These are phyloP conservation scores for Synanceia verrucosa DNA, from an alignment of 2,797 vertebrate species.

Conservation along the genomic window DNA sequence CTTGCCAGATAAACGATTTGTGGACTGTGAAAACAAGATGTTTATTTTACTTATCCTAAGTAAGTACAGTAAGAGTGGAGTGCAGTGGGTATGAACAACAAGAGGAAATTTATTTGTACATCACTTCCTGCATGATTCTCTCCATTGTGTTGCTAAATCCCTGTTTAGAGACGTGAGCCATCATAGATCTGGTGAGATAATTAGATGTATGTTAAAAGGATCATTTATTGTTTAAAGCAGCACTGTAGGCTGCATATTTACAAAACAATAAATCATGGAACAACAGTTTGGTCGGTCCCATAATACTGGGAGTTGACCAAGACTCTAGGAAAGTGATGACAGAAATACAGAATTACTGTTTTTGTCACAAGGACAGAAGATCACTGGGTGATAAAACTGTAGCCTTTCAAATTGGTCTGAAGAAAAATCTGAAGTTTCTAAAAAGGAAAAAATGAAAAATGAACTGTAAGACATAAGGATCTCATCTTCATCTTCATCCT, in stretches of 20 bases:
- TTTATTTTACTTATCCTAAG: too few relatives aligned
- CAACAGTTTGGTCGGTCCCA: not conserved
- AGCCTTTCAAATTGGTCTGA: constrained; percentile 1
- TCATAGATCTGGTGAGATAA: not conserved
- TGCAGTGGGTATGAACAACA: too few relatives aligned
- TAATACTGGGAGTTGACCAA: not conserved
- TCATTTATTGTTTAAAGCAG: not conserved
- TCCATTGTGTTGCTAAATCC: constrained; percentile 11
- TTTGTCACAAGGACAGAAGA: constrained; percentile 11
- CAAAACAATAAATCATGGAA: constrained; percentile 8
- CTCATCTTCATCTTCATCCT: constrained; percentile 6
- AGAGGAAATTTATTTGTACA: too few relatives aligned
- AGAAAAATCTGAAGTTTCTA: constrained; percentile 9
- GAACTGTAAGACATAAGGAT: constrained; percentile 11
- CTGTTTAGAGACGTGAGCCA: not conserved
- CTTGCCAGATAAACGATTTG: too few relatives aligned
- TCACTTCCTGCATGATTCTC: too few relatives aligned
- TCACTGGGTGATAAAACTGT: constrained; percentile 21
- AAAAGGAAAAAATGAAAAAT: constrained; percentile 36
- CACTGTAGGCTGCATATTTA: not conserved
- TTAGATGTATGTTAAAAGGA: not conserved
- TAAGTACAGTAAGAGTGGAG: too few relatives aligned
- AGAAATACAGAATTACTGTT: constrained; percentile 14
- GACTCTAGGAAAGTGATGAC: not conserved
- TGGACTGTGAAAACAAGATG: too few relatives aligned